Evolutionary conservation across 2,888 invertebrate species (phyloP).

Genomic region (Coronaproctus castanopsis): DNA sequence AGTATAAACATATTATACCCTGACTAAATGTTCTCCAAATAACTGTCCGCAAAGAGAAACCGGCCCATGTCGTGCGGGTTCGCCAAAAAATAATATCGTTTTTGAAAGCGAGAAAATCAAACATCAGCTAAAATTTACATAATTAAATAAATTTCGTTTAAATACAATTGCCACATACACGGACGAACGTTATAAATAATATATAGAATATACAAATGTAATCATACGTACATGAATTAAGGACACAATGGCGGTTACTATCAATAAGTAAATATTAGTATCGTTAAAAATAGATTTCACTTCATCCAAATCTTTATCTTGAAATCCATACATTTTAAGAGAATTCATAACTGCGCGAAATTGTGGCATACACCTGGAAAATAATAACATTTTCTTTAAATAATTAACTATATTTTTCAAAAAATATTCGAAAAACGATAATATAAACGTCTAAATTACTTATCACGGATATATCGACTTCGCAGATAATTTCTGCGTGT

Average conservation of each 20-base stretch:
- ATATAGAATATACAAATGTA: no score
- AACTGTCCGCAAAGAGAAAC: slow-evolving; percentile 71
- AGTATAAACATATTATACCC: slow-evolving; percentile 71
- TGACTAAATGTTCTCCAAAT: slow-evolving; percentile 89
- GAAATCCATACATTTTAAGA: slow-evolving; percentile 40
- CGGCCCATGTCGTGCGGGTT: slow-evolving; percentile 60
- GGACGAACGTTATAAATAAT: no score
- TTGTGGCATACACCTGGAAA: not conserved
- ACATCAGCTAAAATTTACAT: slow-evolving; percentile 51
- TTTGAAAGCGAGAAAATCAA: slow-evolving; percentile 94
- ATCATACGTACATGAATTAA: slow-evolving; percentile 69
- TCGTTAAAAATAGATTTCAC: slow-evolving; percentile 90
- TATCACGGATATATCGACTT: no score
- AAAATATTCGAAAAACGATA: no score
- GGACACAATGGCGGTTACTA: slow-evolving; percentile 73
- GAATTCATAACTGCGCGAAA: not conserved
- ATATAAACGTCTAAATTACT: no score
- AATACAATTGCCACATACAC: no score
- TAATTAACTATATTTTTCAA: no score
- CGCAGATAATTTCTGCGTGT: no score
- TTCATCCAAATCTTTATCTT: slow-evolving; percentile 86
- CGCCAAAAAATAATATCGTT: slow-evolving; percentile 94
- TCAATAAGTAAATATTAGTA: slow-evolving; percentile 77
- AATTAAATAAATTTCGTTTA: not conserved
- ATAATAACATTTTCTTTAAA: no score